phyloP scores from a whole-genome alignment of 2,113 vertebrate species.

The Dendropsophus ebraccatus region DNA sequence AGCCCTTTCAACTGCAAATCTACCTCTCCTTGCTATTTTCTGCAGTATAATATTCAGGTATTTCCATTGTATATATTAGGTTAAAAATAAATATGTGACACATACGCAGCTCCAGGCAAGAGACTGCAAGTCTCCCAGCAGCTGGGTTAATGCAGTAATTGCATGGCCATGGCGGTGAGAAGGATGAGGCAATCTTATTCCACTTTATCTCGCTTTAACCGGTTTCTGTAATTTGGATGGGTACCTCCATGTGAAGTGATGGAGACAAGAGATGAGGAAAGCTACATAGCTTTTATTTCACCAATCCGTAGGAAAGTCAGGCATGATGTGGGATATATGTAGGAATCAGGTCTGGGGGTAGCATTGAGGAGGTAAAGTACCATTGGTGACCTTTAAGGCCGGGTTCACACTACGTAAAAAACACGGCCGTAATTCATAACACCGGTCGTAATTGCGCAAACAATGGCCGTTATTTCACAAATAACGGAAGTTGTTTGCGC shows the following conservation, averaged over 20 bases:
- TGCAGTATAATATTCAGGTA: constrained; percentile 12
- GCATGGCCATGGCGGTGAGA: neutral
- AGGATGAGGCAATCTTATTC: neutral
- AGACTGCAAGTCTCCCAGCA: neutral
- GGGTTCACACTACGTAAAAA: too few relatives aligned
- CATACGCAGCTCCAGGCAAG: neutral
- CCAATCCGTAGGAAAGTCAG: neutral
- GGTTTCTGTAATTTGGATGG: neutral
- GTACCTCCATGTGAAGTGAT: neutral
- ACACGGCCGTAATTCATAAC: too few relatives aligned
- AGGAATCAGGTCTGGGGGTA: neutral
- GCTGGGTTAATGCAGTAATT: neutral
- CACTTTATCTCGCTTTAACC: neutral
- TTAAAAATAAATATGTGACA: neutral
- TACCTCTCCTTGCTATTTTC: neutral
- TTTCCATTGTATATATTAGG: neutral
- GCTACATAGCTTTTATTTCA: neutral
- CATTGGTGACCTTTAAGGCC: neutral
- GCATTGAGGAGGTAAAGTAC: neutral
- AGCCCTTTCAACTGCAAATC: neutral
- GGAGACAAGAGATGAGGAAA: neutral
- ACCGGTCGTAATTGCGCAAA: too few relatives aligned
- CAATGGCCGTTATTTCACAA: too few relatives aligned
- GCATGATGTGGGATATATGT: neutral
- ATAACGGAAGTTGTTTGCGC: too few relatives aligned